phyloP scores from a whole-genome alignment of 2,888 invertebrate species.

The Torymus texanus region DNA sequence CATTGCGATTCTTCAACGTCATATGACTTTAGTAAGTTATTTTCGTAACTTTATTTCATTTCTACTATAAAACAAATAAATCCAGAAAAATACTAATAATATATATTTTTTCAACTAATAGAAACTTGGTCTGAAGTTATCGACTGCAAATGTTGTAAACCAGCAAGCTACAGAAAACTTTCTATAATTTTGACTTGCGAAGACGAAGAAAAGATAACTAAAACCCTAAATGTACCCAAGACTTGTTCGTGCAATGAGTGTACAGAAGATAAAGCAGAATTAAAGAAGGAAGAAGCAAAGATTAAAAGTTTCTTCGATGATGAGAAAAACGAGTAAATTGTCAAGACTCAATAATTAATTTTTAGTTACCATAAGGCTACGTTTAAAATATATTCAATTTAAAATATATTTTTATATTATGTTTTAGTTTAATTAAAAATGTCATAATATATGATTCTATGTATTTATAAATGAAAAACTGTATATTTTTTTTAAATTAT shows the following conservation, averaged over 20 bases:
- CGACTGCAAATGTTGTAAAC: constrained; percentile 70
- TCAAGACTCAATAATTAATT: background rate
- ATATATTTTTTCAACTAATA: constrained; percentile 51
- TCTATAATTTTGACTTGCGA: constrained; percentile 75
- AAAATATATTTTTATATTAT: constrained; percentile 30
- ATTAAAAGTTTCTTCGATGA: background rate
- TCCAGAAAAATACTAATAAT: too few relatives aligned
- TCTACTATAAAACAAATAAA: too few relatives aligned
- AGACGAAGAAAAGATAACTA: constrained; percentile 72
- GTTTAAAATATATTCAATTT: constrained; percentile 7
- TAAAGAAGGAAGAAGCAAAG: background rate
- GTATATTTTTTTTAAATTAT: constrained; percentile 58
- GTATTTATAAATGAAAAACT: constrained; percentile 10
- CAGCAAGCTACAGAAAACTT: constrained; percentile 69
- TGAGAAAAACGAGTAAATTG: background rate
- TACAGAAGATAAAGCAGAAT: constrained; percentile 16
- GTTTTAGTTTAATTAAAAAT: constrained; percentile 27
- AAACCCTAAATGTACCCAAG: constrained; percentile 69
- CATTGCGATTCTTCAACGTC: constrained; percentile 82
- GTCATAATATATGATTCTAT: background rate
- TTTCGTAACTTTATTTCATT: background rate
- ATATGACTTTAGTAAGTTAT: constrained; percentile 80
- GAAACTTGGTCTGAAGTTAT: constrained; percentile 65
- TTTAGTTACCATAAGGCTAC: background rate
- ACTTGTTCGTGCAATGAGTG: constrained; percentile 72